Evolutionary conservation across 1,140 invertebrate genomes (phyloP), one percentile per base, ranked within the genome.

Genomic region (Halictus rubicundus): DNA sequence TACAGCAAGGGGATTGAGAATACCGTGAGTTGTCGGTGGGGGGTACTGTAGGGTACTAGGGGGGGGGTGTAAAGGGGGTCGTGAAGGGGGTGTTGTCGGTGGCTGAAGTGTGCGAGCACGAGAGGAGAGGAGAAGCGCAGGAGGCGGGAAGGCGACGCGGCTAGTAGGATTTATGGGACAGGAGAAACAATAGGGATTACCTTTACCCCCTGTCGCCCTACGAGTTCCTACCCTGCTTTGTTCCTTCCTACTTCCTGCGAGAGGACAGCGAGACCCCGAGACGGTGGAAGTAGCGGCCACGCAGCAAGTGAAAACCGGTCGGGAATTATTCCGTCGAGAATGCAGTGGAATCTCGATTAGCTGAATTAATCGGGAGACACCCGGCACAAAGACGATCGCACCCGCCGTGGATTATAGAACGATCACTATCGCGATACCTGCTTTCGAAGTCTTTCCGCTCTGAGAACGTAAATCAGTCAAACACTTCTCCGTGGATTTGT

Each of bases 151-250:
- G 63, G 81, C 61, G 77, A 65, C 54, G 63, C 61, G 72, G 81
- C 85, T 80, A 84, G 68, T 68, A 75, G 85, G 81, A 89, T 89
- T 88, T 89, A 88, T 89, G 83, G 84, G 86, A 88, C 86, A 87
- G 80, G 52, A 87, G 87, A 90, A 90, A 89, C 89, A 89, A 90
- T 89, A 88, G 88, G 83, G 88, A 90, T 90, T 90, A 90, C 87
- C 82, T 84, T 86, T 80, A 80, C 65, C 68, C 78, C 63, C 81
- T 61, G 60, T 61, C n/a, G 32, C 25, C 73, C 46, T 57, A n/a
- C 16, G 37, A 68, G 54, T 60, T 82, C 10, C 19, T 19, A 79
- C 46, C 61, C 60, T 37, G 68, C 66, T 78, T 69, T 78, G 76
- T 78, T 78, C 59, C 72, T 68, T 54, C 73, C 73, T 69, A 39